Base-by-base conservation (phyloP, 2,888 invertebrate species). In the Thera britannica region DNA sequence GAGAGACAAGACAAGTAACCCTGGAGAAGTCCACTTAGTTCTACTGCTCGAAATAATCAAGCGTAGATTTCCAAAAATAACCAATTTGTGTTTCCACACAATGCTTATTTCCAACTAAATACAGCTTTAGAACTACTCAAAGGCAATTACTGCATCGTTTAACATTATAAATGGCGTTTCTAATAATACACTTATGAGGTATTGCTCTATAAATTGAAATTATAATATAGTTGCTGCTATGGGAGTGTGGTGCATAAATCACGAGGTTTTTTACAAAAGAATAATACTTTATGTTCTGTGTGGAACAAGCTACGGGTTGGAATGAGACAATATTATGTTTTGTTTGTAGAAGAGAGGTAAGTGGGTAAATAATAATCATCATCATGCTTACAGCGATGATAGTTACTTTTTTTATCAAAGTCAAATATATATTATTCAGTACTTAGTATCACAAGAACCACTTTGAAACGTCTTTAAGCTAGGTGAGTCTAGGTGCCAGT, bases 191-290 rank as follows among this genome's bases (percentile, higher is more conserved):
- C 76, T 77, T 73, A 66, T 79, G 81, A 86, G 83, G 81, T 83
- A 87, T 87, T 78, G 84, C 82, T 82, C 84, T 87, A 91, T 93
- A 93, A 92, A 93, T 92, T 92, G 91, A 93, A 91, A 92, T 92
- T 92, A 91, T 90, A 92, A 90, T 91, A 88, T 86, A 85, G 78
- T 74, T 83, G 84, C 84, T 86, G 86, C 86, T 85, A 86, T 89
- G 86, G 85, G 89, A 85, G 76, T 84, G 81, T 71, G 75, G 71
- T 73, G 83, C 85, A 89, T 93, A 92, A 92, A 93, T 93, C 90
- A 91, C 86, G 74, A 68, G 3, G 75, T 79, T 68, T 81, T 86
- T 84, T 80, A 85, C 82, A 85, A 90, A 66, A 88, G 84, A 90
- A 89, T 88, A 87, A 89, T 90, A 88, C 88, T 87, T 81, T 75